A percentile compares a stretch with the other conserved stretches of the same genome.
These are phyloP conservation scores for Limanda limanda DNA, from an alignment of 2,113 vertebrate species.

Conservation along the genomic window DNA sequence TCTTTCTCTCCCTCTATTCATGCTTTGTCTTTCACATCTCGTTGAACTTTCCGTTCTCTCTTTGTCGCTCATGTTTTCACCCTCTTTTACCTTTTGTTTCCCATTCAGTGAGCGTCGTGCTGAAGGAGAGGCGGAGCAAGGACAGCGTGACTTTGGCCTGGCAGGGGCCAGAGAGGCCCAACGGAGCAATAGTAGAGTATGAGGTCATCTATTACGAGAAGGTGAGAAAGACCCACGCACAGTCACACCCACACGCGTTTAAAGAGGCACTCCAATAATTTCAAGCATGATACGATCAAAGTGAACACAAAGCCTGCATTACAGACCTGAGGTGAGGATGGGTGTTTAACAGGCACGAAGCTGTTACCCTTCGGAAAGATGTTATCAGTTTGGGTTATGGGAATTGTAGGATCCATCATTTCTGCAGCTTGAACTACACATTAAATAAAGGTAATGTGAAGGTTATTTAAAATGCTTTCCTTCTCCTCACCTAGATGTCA, in stretches of 20 bases:
- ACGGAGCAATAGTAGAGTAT: conserved; percentile 85
- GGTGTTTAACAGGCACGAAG: background rate
- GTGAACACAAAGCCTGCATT: background rate
- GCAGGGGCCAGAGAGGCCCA: conserved; percentile 85
- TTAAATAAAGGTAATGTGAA: background rate
- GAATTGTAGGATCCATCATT: background rate
- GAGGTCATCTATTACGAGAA: conserved; percentile 90
- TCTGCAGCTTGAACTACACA: background rate
- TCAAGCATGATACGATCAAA: background rate
- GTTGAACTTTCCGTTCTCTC: background rate
- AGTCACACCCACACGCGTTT: background rate
- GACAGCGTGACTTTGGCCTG: conserved; percentile 88
- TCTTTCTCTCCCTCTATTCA: background rate
- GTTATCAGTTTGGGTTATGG: background rate
- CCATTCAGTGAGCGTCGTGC: conserved; percentile 83
- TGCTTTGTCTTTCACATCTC: background rate
- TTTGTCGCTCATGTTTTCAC: background rate
- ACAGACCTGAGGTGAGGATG: background rate
- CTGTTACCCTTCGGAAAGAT: too few relatives aligned
- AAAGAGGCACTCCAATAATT: background rate
- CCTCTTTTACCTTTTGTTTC: conserved; percentile 1
- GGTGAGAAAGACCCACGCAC: conserved; percentile 69
- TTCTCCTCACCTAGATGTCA: conserved; percentile 8
- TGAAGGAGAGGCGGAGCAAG: conserved; percentile 87
- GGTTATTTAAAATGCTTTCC: conserved; percentile 1